Base-by-base conservation (phyloP, 2,113 vertebrate genomes). In the Peromyscus californicus region DNA sequence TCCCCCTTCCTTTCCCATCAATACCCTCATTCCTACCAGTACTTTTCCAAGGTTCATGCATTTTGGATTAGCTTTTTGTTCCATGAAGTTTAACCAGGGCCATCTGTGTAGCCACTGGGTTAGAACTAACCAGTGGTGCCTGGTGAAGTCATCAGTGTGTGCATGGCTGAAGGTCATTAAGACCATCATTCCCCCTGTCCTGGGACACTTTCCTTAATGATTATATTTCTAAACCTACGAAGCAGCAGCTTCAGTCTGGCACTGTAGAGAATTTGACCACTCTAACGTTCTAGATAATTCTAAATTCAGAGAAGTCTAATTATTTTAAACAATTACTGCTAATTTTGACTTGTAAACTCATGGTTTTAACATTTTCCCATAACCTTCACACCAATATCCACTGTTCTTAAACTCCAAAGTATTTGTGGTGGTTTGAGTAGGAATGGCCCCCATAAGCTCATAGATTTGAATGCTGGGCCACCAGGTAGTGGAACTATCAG, bases 141-240 rank as follows among this genome's bases (percentile, higher is more conserved):
- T 39, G 22, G 10, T 83, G 5, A 26, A 21, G 80, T 83, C 36
- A 59, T 4, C 36, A n/a, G 36, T 24, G 36, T 57, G 2, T 59
- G 6, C 10, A 24, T 39, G 21, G n/a, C 36, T 59, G 36, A 59
- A 59, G 21, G 22, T 11, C 51, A 39, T 83, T 21, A 59, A 59
- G 12, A 36, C 36, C 51, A 59, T 39, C 36, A 39, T 85, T 29
- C 17, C 15, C 15, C 36, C 24, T 29, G 24, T 39, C 74, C 15
- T 69, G 45, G 89, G 94, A 22, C n/a, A 82, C 82, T 67, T 90
- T 92, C 11, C 22, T 88, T 63, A 65, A 74, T 61, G 19, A 93
- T 0, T 1, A 36, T 24, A 65, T 67, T 69, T 93, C 21, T 90
- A 93, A 96, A 21, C 70, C 88, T 36, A 92, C 17, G 93, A 79